Conservation (phyloP, 2,797 vertebrate genomes). For the Knipowitschia caucasica region DNA sequence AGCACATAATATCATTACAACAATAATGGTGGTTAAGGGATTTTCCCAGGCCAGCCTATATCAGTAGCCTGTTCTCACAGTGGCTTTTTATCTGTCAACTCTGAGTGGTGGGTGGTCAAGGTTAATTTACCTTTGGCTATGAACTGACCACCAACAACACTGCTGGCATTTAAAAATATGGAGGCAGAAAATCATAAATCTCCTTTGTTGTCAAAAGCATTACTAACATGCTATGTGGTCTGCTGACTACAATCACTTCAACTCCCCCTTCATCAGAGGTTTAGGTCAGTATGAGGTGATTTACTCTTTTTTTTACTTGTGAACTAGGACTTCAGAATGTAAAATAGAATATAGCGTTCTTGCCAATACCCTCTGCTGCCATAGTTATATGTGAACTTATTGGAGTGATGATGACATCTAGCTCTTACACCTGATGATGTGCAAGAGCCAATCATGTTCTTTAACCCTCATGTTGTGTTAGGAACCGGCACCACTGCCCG, state of each 20-base stretch:
- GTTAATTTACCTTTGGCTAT: conserved; percentile 45
- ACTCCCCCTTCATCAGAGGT: conserved; percentile 21
- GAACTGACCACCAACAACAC: conserved; percentile 40
- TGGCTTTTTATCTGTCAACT: conserved; percentile 44
- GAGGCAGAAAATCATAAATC: conserved; percentile 18
- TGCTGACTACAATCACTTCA: conserved; percentile 24
- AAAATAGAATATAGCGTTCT: too few species aligned
- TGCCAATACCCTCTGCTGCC: too few species aligned
- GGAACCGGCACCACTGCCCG: too few species aligned
- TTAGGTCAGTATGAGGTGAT: conserved; percentile 35
- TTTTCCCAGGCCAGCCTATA: conserved; percentile 19
- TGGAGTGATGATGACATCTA: too few species aligned
- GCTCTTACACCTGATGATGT: too few species aligned
- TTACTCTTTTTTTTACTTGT: too few species aligned
- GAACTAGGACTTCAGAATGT: too few species aligned
- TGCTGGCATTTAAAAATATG: conserved; percentile 32
- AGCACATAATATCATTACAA: not conserved
- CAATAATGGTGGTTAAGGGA: not conserved
- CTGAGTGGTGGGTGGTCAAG: conserved; percentile 37
- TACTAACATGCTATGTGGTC: conserved; percentile 55
- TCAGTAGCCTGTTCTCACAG: conserved; percentile 30
- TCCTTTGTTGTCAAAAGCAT: conserved; percentile 54
- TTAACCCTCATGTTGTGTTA: too few species aligned
- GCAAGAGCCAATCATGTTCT: too few species aligned
- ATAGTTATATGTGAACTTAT: too few species aligned